These are phyloP conservation scores for Saimiri boliviensis DNA, from an alignment of 2,113 vertebrate species.

Conservation along the genomic window DNA sequence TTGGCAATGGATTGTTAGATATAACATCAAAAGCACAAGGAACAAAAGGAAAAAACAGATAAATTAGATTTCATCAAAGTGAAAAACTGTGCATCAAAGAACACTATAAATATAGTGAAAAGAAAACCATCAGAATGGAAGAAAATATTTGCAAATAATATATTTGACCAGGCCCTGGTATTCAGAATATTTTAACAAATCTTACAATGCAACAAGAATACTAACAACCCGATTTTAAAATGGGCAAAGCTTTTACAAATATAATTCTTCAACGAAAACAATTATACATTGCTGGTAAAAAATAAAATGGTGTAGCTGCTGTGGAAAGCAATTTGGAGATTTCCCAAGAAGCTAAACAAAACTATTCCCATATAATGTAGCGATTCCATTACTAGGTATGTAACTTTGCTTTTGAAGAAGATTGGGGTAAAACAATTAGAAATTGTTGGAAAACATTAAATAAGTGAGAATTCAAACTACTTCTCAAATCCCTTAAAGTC, in stretches of 20 bases:
- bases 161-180: not conserved
- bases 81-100: not conserved
- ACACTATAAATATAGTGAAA: not conserved
- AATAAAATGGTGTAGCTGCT: not conserved
- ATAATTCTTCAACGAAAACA: not conserved
- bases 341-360: not conserved
- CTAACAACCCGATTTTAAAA: not conserved
- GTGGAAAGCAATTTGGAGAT: not conserved
- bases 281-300: not conserved
- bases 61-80: not conserved
- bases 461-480: not conserved
- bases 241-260: not conserved
- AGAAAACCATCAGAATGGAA: not conserved
- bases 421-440: not conserved
- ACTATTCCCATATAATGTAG: not conserved
- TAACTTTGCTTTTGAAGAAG: not conserved
- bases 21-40: not conserved
- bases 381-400: not conserved
- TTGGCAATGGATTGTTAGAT: not conserved
- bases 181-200: not conserved
- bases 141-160: not conserved
- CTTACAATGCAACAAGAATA: not conserved
- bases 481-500: not conserved
- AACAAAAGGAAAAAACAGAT: not conserved
- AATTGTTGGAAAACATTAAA: not conserved